A percentile compares a stretch with the other conserved stretches of the same genome.
phyloP scores from a whole-genome alignment of 2,888 invertebrate species.

The Pseudolycoriella hygida region DNA sequence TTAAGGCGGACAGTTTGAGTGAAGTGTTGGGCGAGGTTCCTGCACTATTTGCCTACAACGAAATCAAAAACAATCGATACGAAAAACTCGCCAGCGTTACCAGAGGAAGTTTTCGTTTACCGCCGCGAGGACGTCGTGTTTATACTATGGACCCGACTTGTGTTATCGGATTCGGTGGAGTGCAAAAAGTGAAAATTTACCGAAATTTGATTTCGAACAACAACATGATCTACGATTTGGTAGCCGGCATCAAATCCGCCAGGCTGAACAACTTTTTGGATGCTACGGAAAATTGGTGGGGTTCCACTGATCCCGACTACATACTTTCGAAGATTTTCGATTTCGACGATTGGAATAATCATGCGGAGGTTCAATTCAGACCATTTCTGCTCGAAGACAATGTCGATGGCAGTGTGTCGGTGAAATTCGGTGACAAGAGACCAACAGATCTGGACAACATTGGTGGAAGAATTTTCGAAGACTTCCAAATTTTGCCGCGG shows the following conservation, averaged over 20 bases:
- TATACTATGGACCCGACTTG: constrained; percentile 44
- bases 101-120: constrained; percentile 19
- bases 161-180: constrained; percentile 81
- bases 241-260: constrained; percentile 83
- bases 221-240: constrained; percentile 67
- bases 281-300: constrained; percentile 95
- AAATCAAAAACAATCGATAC: constrained; percentile 51
- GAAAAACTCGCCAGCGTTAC: constrained; percentile 18
- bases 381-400: constrained; percentile 70
- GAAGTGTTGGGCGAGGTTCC: constrained; percentile 75
- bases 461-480: constrained; percentile 57
- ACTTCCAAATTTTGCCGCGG: constrained; percentile 43
- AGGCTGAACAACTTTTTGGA: constrained; percentile 73
- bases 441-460: constrained; percentile 44
- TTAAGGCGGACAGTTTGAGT: constrained; percentile 79
- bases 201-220: constrained; percentile 79
- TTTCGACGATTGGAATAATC: constrained; percentile 99
- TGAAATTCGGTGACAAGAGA: constrained; percentile 40
- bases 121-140: constrained; percentile 7
- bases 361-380: constrained; percentile 77
- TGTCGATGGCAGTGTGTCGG: constrained; percentile 59
- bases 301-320: constrained; percentile 47
- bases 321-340: constrained; percentile 84
- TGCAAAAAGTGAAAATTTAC: constrained; percentile 82
- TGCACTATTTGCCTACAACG: constrained; percentile 62